A percentile compares a stretch with the other conserved stretches of the same genome.
Evolutionary conservation across 2,888 invertebrate species (phyloP).

Genomic region (Eristalinus sepulchralis): DNA sequence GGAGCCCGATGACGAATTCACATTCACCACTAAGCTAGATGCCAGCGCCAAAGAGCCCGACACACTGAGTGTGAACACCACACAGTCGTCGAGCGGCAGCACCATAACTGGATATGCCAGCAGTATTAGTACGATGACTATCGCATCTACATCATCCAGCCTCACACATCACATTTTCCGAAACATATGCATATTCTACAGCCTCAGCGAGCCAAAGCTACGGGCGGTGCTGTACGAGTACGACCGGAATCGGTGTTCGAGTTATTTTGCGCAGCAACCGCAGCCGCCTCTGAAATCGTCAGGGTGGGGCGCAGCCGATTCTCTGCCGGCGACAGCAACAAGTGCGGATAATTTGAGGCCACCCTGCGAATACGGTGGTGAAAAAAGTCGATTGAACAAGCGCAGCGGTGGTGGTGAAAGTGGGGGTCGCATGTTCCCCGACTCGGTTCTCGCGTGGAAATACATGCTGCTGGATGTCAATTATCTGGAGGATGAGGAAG

Average conservation of each 20-base stretch:
- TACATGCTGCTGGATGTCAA: conserved; percentile 77
- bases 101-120: conserved; percentile 77
- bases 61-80: conserved; percentile 52
- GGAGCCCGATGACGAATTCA: conserved; percentile 80
- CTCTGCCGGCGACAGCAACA: conserved; percentile 32
- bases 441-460: conserved; percentile 80
- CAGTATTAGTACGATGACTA: conserved; percentile 77
- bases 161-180: conserved; percentile 76
- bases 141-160: conserved; percentile 71
- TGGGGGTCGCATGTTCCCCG: conserved; percentile 72
- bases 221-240: conserved; percentile 80
- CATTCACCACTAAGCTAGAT: conserved; percentile 75
- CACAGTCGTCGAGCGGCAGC: conserved; percentile 76
- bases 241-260: conserved; percentile 75
- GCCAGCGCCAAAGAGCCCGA: conserved; percentile 36
- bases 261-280: conserved; percentile 74
- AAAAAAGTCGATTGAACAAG: conserved; percentile 44
- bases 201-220: conserved; percentile 76
- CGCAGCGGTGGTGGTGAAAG: conserved; percentile 64
- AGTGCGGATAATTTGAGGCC: conserved; percentile 32
- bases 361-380: conserved; percentile 15
- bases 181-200: conserved; percentile 79
- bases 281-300: conserved; percentile 21
- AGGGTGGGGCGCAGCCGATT: conserved; percentile 66
- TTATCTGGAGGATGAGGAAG: conserved; percentile 81